Percentiles rank a stretch among this genome's conserved stretches.
These are phyloP conservation scores for Boloria selene DNA, from an alignment of 2,888 invertebrate genomes.

Conservation along the genomic window DNA sequence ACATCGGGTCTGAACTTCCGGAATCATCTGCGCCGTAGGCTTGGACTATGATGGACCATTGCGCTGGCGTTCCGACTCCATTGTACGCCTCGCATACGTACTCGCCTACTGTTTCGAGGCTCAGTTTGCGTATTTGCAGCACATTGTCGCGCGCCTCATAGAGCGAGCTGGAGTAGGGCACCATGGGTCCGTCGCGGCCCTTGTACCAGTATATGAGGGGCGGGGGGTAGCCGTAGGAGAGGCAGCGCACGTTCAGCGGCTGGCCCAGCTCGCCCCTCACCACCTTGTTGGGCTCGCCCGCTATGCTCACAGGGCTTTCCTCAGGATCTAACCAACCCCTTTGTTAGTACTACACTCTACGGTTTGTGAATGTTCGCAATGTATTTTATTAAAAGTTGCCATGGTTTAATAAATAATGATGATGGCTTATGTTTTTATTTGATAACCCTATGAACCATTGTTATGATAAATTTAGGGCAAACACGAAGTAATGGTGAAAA, in stretches of 20 bases:
- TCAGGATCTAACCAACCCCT: conserved; percentile 81
- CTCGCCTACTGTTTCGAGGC: conserved; percentile 88
- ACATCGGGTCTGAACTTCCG: conserved; percentile 43
- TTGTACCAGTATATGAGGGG: conserved; percentile 94
- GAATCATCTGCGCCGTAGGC: conserved; percentile 86
- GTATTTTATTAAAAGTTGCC: background rate
- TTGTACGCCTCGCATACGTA: conserved; percentile 96
- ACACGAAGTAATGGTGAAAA: too few species aligned
- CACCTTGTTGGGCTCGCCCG: conserved; percentile 84
- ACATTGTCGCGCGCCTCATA: conserved; percentile 90
- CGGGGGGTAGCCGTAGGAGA: conserved; percentile 90
- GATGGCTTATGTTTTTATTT: background rate
- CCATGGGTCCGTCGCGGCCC: conserved; percentile 85
- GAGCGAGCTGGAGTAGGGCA: conserved; percentile 86
- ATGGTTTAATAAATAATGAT: background rate
- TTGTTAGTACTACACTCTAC: conserved; percentile 54
- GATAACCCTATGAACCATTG: background rate
- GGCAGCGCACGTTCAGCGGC: conserved; percentile 88
- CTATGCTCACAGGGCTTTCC: conserved; percentile 83
- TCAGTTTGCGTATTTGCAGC: conserved; percentile 87
- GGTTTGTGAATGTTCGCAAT: conserved; percentile 44
- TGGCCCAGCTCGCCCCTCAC: conserved; percentile 87
- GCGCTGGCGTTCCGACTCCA: conserved; percentile 88
- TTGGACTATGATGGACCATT: conserved; percentile 88
- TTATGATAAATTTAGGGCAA: too few species aligned